A percentile compares a stretch with the other conserved stretches of the same genome.
Conservation (phyloP, 2,797 vertebrate genomes). For the Paedocypris micromegethes region DNA sequence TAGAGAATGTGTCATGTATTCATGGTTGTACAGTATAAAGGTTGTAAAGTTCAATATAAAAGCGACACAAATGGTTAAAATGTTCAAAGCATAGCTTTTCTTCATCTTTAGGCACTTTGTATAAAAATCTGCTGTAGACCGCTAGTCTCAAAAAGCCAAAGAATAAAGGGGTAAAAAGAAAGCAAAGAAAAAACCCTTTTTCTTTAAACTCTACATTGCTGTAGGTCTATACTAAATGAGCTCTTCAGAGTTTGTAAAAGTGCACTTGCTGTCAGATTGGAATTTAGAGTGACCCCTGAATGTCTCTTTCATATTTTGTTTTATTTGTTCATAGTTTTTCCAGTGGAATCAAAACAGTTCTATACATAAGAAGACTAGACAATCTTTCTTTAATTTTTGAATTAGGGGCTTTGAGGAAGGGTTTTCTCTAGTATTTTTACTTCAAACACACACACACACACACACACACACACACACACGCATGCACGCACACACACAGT, state of each 20-base stretch:
- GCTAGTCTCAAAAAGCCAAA: slow-evolving; percentile 43
- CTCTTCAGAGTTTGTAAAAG: slow-evolving; percentile 66
- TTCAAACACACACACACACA: no score
- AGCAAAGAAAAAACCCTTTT: slow-evolving; percentile 45
- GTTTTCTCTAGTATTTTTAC: no score
- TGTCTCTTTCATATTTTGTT: slow-evolving; percentile 52
- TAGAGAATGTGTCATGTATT: no score
- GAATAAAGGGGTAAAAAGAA: slow-evolving; percentile 25
- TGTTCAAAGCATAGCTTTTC: no score
- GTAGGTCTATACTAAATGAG: slow-evolving; percentile 65
- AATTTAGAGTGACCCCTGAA: slow-evolving; percentile 73
- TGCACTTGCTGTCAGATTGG: slow-evolving; percentile 73
- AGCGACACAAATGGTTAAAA: no score
- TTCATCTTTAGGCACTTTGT: slow-evolving; percentile 63
- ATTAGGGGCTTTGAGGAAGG: no score
- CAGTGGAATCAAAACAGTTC: slow-evolving; percentile 10
- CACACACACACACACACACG: no score
- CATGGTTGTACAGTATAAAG: no score
- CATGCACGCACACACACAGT: no score
- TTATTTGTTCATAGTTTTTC: slow-evolving; percentile 32
- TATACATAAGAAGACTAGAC: neutral
- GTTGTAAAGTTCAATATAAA: no score
- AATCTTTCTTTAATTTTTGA: no score
- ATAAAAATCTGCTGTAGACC: slow-evolving; percentile 61
- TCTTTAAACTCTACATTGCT: slow-evolving; percentile 54